Percentiles rank a stretch among this genome's conserved stretches.
Evolutionary conservation across 2,113 vertebrate species (phyloP).

Genomic region (Albula glossodonta): DNA sequence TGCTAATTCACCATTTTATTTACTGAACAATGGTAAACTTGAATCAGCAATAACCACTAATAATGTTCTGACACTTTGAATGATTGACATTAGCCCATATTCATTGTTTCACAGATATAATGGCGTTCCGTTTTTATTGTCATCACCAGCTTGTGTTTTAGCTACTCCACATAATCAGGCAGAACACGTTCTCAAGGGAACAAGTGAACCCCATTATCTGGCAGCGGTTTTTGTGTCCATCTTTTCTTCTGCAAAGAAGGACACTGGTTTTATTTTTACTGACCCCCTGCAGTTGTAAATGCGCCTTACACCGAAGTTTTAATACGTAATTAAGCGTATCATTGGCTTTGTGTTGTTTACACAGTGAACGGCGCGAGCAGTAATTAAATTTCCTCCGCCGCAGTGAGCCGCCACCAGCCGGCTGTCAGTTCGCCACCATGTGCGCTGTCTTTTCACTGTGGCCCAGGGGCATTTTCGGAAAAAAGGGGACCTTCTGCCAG

Average conservation of each 20-base stretch:
- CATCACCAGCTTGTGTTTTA: neutral
- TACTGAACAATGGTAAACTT: no score
- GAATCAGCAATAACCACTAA: no score
- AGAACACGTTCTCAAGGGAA: neutral
- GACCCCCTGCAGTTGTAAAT: conserved; percentile 36
- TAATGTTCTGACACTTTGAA: no score
- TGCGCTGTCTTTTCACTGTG: conserved; percentile 47
- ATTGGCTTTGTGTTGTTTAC: conserved; percentile 81
- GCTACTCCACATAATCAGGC: neutral
- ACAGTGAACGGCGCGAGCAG: conserved; percentile 67
- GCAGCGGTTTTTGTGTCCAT: neutral
- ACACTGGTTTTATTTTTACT: neutral
- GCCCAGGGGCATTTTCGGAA: conserved; percentile 48
- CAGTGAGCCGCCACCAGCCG: conserved; percentile 70
- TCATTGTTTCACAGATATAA: neutral
- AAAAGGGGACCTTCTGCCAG: conserved; percentile 42
- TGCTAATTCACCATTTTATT: no score
- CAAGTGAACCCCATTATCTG: neutral
- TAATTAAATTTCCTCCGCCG: conserved; percentile 76
- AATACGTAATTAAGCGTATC: conserved; percentile 74
- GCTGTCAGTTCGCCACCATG: conserved; percentile 59
- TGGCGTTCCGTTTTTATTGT: neutral
- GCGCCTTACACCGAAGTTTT: conserved; percentile 54
- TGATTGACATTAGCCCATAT: neutral
- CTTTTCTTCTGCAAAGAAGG: conserved; percentile 11